Evolutionary conservation across 1,140 invertebrate species (phyloP), one percentile per base, ranked within the genome.

Genomic region (Linepithema humile): DNA sequence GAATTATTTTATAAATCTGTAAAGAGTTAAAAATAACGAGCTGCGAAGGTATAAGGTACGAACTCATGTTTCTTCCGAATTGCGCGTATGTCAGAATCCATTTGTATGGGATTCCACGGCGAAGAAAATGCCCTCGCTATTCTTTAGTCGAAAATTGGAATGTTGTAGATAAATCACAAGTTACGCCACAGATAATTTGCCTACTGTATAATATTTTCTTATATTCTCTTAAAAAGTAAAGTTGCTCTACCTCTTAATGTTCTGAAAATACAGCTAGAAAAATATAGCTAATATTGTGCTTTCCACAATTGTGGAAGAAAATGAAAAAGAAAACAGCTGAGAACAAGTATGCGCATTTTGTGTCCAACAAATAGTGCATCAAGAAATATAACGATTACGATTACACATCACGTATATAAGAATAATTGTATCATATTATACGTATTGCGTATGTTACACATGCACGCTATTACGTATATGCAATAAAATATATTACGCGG

Each of bases 101-200:
- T 62, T 75, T 75, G 62, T 75, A 75, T 75, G 57, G 29, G 40
- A 20, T 48, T 75, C 57, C 17, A 32, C 40, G 9, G 26, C 26
- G 73, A 35, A 26, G 40, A 48, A 62, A 75, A 75, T 74, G 38
- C 35, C 26, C 10, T 40, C 15, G 23, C 26, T 10, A 43, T 40
- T 55, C 48, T 29, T 29, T n/a, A 38, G 23, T 43, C 70, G 57
- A 62, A 73, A 73, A 82, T 82, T 73, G 55, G 69, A 83, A 43
- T 73, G 67, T 48, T 73, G 55, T 40, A 40, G 6, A 73, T 62
- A 82, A 82, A 82, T 82, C 78, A 73, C 55, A 15, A 35, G 23
- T 75, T 32, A 38, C 20, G 20, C n/a, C 32, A 29, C 59, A 23
- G 45, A 62, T 75, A 62, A 62, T 72, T 29, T 55, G 55, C 10